Evolutionary conservation across 2,113 vertebrate species (phyloP).

Genomic region (Myrmophylax atrothorax): DNA sequence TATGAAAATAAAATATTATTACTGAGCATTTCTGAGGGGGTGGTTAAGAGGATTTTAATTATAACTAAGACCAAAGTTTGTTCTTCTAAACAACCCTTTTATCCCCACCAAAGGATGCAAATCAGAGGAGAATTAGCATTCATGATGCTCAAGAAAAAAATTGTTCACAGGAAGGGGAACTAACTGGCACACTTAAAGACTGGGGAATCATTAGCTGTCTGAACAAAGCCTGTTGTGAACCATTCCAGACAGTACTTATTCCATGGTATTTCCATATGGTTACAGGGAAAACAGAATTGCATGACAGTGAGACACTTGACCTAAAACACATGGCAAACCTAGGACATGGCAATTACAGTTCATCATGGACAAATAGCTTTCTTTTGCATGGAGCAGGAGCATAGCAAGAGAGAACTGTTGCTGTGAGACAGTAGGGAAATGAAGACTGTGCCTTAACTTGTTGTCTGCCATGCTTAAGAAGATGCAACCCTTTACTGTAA

Average conservation of each 20-base stretch:
- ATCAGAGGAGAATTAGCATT: not conserved
- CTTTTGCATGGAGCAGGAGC: not conserved
- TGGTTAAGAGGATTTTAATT: not conserved
- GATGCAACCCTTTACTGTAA: not conserved
- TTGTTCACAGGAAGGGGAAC: not conserved
- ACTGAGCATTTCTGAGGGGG: not conserved
- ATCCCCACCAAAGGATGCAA: not conserved
- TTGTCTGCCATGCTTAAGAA: not conserved
- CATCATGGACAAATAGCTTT: not conserved
- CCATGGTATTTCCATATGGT: constrained; percentile 61
- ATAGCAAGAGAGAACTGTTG: not conserved
- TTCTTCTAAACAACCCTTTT: not conserved
- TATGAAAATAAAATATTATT: not conserved
- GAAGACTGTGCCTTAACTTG: not conserved
- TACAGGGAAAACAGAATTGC: constrained; percentile 50
- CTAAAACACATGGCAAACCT: constrained; percentile 23
- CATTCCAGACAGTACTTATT: constrained; percentile 59
- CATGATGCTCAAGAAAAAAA: constrained; percentile 12
- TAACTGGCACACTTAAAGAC: not conserved
- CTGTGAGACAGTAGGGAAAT: not conserved
- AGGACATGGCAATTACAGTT: not conserved
- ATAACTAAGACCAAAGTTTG: not conserved
- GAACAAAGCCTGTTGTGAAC: constrained; percentile 43
- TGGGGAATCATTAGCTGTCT: constrained; percentile 68
- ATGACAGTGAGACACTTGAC: constrained; percentile 29